Evolutionary conservation across 2,888 invertebrate species (phyloP), one percentile per base, ranked within the genome.

Genomic region (Lordiphosa fenestrarum): DNA sequence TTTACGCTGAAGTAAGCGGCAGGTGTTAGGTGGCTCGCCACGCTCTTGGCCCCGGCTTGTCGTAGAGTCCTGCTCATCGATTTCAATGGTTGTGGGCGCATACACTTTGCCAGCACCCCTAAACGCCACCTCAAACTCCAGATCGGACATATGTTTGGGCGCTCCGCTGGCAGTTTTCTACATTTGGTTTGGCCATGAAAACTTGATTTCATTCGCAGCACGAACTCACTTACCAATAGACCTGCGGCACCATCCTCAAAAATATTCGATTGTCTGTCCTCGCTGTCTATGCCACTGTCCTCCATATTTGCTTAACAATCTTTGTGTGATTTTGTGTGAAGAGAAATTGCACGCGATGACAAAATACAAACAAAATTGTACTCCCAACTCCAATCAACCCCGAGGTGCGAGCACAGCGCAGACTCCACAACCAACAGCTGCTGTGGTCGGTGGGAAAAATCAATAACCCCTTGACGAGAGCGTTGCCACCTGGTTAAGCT

Each of bases 1-100:
- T 66, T 90, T 90, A 37, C 90, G 80, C 73, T 90, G 90, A 66
- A 90, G 77, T 54, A 89, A 86, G 68, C 87, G 87, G 82, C 90
- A 90, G 50, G 89, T 88, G 70, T 88, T 90, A 48, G 88, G 81
- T 50, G 89, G 86, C 62, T 85, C 84, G 30, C 41, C 58, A 51
- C 73, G 71, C 52, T 73, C 72, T 7, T 63, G 52, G 30, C 69
- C 69, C 6, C 64, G 52, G n/a, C 21, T 15, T 36, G 23, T 25
- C 2, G 46, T 64, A 15, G 60, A 39, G 50, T 71, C 63, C 10
- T 81, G 69, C 33, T 82, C 84, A 71, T 82, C 84, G 69, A 82
- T 80, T 71, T 80, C 84, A 19, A 77, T 68, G 36, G 63, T 86
- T 38, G 66, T 69, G 39, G 69, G 73, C 58, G 65, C 76, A 66